Percentiles rank a stretch among this genome's conserved stretches.
phyloP scores from a whole-genome alignment of 2,113 vertebrate genomes.

The Hemicordylus capensis region DNA sequence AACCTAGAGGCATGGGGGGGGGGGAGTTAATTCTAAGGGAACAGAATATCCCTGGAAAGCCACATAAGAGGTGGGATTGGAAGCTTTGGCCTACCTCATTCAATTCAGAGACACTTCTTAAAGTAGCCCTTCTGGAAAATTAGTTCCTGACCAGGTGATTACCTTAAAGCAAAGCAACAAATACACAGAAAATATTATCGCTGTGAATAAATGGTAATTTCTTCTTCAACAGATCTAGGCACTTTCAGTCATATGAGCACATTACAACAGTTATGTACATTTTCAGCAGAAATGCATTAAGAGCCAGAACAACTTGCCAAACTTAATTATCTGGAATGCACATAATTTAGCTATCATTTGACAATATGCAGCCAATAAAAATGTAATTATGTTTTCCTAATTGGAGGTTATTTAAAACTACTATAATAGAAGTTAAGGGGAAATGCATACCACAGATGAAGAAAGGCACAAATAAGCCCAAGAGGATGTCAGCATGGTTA shows the following conservation, averaged over 20 bases:
- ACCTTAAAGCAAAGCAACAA: not conserved
- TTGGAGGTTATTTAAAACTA: not conserved
- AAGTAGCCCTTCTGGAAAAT: not conserved
- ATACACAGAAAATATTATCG: not conserved
- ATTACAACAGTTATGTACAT: not conserved
- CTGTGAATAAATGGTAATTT: not conserved
- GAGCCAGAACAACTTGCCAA: not conserved
- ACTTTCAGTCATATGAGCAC: not conserved
- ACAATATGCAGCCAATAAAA: constrained; percentile 15
- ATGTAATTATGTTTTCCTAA: constrained; percentile 6
- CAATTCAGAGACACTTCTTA: not conserved
- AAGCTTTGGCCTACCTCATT: not conserved
- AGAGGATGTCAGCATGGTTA: not conserved
- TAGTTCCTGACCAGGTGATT: not conserved
- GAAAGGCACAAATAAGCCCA: not conserved
- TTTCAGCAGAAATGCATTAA: not conserved
- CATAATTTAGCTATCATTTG: not conserved
- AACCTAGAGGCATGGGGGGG: not conserved
- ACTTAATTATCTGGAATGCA: constrained; percentile 10
- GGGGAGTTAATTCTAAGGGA: not conserved
- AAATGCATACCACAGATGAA: not conserved
- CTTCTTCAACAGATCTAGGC: not conserved
- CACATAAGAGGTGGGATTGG: too few species aligned
- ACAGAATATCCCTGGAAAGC: not conserved
- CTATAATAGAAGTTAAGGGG: not conserved